Conservation (phyloP, 1,140 invertebrate genomes). For the Zaprionus inermis region DNA sequence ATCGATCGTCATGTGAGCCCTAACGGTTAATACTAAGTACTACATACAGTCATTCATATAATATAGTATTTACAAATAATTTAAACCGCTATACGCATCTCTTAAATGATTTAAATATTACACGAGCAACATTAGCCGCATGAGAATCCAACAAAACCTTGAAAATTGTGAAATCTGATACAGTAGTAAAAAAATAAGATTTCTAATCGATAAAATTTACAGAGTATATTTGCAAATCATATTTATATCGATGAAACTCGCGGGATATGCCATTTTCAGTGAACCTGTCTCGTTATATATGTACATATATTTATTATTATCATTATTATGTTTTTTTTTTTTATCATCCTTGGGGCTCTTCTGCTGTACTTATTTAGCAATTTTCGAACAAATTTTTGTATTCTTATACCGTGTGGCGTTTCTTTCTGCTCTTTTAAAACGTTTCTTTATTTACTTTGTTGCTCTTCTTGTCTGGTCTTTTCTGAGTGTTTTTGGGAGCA, state of each 20-base stretch:
- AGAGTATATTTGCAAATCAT: too few relatives aligned
- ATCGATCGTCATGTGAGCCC: conserved; percentile 7
- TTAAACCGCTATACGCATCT: not conserved
- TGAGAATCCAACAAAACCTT: not conserved
- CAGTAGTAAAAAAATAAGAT: too few relatives aligned
- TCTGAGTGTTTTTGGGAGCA: conserved; percentile 20
- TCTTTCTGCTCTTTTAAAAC: conserved; percentile 5
- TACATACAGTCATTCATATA: not conserved
- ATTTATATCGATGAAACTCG: not conserved
- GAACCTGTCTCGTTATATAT: not conserved
- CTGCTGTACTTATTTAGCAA: conserved; percentile 39
- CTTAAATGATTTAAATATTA: conserved; percentile 40
- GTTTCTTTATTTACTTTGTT: conserved; percentile 7
- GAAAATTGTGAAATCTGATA: too few relatives aligned
- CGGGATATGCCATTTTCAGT: not conserved
- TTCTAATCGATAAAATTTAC: too few relatives aligned
- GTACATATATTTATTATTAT: conserved; percentile 6
- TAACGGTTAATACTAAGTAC: not conserved
- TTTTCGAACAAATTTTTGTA: conserved; percentile 29
- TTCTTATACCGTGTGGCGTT: conserved; percentile 24
- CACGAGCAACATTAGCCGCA: not conserved
- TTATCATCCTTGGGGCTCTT: not conserved
- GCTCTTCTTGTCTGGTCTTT: conserved; percentile 2
- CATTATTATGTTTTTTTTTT: conserved; percentile 1
- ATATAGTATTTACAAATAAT: not conserved